Percentiles rank a stretch among this genome's conserved stretches.
These are phyloP conservation scores for honey bee (Apis mellifera) DNA, from an alignment of 1,140 invertebrate genomes.

Conservation along the genomic window Amel_HAv3.1 CM009944.2:8012001-8012500, in stretches of 20 bases:
- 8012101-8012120: background rate
- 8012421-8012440: background rate
- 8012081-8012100: background rate
- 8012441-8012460: constrained; percentile 4
- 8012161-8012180: constrained; percentile 19
- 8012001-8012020: constrained; percentile 7
- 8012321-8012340: background rate
- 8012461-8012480: background rate
- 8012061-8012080: background rate
- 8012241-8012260: background rate
- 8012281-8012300: too few relatives aligned
- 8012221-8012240: background rate
- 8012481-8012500: background rate
- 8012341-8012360: background rate
- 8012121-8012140: background rate
- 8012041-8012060: constrained; percentile 26
- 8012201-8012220: background rate
- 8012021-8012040: constrained; percentile 9
- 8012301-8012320: too few relatives aligned
- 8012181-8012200: background rate
- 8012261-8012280: background rate
- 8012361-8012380: background rate
- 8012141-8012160: background rate
- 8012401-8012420: background rate
- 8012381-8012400: too few relatives aligned